phyloP scores from a whole-genome alignment of 2,113 vertebrate genomes.

The Pedionomus torquatus region DNA sequence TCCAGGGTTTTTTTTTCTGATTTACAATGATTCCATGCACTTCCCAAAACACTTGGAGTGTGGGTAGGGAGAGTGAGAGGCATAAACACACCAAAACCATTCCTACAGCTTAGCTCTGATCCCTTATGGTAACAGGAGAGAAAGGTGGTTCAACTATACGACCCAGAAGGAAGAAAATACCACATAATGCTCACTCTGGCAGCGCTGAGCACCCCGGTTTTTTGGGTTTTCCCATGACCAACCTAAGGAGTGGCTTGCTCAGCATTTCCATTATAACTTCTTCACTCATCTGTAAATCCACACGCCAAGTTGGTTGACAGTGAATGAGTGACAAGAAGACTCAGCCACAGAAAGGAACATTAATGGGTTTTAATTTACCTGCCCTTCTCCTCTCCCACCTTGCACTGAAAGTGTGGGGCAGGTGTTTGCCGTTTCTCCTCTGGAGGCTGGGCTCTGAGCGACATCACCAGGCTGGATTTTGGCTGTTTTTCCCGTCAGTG shows the following conservation, averaged over 20 bases:
- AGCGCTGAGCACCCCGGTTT: background rate
- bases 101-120: background rate
- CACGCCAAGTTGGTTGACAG: background rate
- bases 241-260: background rate
- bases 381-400: background rate
- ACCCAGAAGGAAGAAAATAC: background rate
- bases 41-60: background rate
- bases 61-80: background rate
- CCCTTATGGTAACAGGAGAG: background rate
- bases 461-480: background rate
- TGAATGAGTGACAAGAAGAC: background rate
- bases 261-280: background rate
- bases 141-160: background rate
- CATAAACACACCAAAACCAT: background rate
- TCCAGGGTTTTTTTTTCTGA: background rate
- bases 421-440: background rate
- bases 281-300: background rate
- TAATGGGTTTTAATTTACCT: background rate
- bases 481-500: background rate
- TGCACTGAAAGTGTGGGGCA: background rate
- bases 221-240: background rate
- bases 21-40: background rate
- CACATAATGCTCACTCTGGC: background rate
- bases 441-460: background rate
- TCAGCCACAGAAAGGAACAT: background rate